Evolutionary conservation across 2,888 invertebrate genomes (phyloP), one percentile per base, ranked within the genome.

Genomic region (Steinernema scapterisci): DNA sequence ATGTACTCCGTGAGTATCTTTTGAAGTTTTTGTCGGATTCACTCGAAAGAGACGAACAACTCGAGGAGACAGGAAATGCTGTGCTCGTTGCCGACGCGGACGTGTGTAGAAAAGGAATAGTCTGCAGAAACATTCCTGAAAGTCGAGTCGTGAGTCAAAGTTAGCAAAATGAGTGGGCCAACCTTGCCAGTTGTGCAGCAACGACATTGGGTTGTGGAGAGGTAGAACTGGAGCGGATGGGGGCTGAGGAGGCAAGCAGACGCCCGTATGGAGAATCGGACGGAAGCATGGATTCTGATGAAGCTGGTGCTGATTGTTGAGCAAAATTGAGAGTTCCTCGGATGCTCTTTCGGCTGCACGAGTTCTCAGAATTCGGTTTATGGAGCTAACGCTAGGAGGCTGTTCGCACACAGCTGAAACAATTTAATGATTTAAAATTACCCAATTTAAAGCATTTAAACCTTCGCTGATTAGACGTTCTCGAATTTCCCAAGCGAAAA

Each of bases 401-500:
- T 86, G 87, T 19, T 84, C 94, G 89, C 97, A 97, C 7, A 97
- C 94, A 82, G 94, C 95, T 95, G 91, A 44, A 74, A 79, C 45
- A 11, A 9, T 6, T 9, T n/a, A n/a, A n/a, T n/a, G n/a, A n/a
- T n/a, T n/a, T n/a, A n/a, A 13, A 16, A n/a, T n/a, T 23, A 23
- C 19, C 25, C 3, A 71, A 74, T 38, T 16, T n/a, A n/a, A n/a
- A 44, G 44, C 1, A 21, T 23, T n/a, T 23, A 1, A 27, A 95
- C 95, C 95, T 93, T 97, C 96, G 80, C 94, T 93, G 87, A 97
- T 94, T 79, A 97, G 92, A 89, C 95, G 91, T 90, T 97, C 97
- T 75, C 97, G 91, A 83, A 97, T 97, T 91, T 97, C 97, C 97
- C 97, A 97, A 70, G 97, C 97, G 89, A 97, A 97, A 88, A 97